Base-by-base conservation (phyloP, 2,888 invertebrate species). In the Epistrophella euchroma region DNA sequence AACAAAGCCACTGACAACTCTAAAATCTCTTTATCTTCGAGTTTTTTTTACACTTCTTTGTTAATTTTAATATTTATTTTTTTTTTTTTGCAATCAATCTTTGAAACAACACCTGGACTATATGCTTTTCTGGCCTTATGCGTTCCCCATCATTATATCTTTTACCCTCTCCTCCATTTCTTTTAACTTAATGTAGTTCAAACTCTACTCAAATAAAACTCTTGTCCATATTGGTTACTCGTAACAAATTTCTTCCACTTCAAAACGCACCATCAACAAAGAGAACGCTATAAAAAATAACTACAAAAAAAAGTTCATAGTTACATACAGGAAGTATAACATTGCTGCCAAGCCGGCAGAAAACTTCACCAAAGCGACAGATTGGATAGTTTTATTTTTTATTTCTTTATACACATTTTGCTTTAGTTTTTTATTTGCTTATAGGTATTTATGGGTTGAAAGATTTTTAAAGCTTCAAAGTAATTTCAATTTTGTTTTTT, bases 271-370 rank as follows among this genome's bases (percentile, higher is more conserved):
- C 25, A 22, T 56, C 28, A 62, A 9, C 13, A 70, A 64, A 74
- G 68, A 74, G 62, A 70, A 79, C 79, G 43, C 37, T 50, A 73
- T 50, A 37, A 62, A 25, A 55, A 73, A n/a, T 19, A 71, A 19
- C 47, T 37, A 55, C 1, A 37, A 37, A 4, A 37, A 13, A n/a
- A 32, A 64, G 56, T 32, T 22, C 1, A 60, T 32, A 28, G 64
- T 52, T 71, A 80, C 76, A 73, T 80, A 43, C 81, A 80, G 85
- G 85, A 85, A 85, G 80, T 76, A 81, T 68, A 62, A 58, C 45
- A 52, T 66, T 75, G 79, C 84, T 75, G 68, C 71, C 64, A 79
- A 84, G 72, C 80, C 72, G 73, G 76, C 76, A 81, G 47, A 81
- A 70, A 52, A 72, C 71, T 75, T 58, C 60, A 66, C 72, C 71